Evolutionary conservation across 2,888 invertebrate species (phyloP), one percentile per base, ranked within the genome.

Genomic region (Cepaea hortensis): DNA sequence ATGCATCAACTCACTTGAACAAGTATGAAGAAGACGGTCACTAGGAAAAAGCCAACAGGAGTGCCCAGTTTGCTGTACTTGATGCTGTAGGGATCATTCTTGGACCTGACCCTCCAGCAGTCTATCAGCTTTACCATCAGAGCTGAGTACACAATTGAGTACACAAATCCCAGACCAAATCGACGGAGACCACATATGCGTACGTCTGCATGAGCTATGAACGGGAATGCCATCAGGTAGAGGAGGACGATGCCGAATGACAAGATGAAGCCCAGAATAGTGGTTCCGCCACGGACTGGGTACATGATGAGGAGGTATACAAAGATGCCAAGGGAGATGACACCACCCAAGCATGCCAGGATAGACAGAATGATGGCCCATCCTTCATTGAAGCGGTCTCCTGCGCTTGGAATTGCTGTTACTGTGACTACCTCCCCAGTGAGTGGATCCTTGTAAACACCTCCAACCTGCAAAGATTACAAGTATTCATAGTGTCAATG

Each of bases 61-160:
- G 93, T 92, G 0, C 94, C 93, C 73, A 94, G 90, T 70, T 93
- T 91, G 88, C 91, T 91, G 90, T 93, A 92, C 88, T 91, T 92
- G 50, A 91, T 90, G 46, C 88, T 90, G 81, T 91, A 90, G 86
- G 91, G 88, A 85, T 92, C 90, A 72, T 91, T 90, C 87, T 93
- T 91, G 77, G 92, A 88, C 82, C 90, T 86, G 0, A 93, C 90
- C n/a, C 95, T 89, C 94, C 94, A 95, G 82, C 93, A 93, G 89
- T 95, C 94, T 15, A 95, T 92, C 23, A 94, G 93, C 88, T 95
- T 95, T 3, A 95, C 93, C 87, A 95, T 92, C 90, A 95, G 92
- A 5, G 94, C 94, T 23, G 94, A 91, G 87, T 95, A 95, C 61
- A 94, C 93, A 68, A 95, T 91, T 18, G 94, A 92, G 88, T 95